Evolutionary conservation across 2,888 invertebrate species (phyloP).

Genomic region (Erebia epiphron): DNA sequence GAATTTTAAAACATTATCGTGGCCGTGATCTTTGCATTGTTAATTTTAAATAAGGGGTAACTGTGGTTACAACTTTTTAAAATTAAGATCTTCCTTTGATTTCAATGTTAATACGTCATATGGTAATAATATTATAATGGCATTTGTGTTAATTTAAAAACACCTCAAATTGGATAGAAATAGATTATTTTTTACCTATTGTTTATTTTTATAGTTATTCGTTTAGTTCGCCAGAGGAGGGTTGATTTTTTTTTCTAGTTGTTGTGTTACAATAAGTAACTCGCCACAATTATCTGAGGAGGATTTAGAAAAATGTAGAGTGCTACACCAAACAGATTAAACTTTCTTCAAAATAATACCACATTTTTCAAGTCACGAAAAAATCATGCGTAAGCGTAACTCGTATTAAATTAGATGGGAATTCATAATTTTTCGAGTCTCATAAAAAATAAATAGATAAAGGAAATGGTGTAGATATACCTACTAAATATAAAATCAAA

Average conservation of each 20-base stretch:
- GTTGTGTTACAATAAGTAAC: too few species aligned
- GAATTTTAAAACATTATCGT: constrained; percentile 6
- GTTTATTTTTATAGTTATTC: too few species aligned
- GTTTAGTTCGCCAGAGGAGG: too few species aligned
- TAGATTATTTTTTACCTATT: too few species aligned
- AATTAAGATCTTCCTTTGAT: constrained; percentile 2
- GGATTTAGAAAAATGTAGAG: too few species aligned
- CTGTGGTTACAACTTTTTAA: constrained; percentile 1
- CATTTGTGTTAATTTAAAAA: not conserved
- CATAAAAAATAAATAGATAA: constrained; percentile 7
- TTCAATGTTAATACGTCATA: not conserved
- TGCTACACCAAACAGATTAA: too few species aligned
- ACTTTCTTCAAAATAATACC: too few species aligned
- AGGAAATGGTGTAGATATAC: not conserved
- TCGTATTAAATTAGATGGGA: not conserved
- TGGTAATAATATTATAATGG: not conserved
- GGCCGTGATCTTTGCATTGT: constrained; percentile 16
- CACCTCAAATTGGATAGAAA: too few species aligned
- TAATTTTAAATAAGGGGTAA: constrained; percentile 12
- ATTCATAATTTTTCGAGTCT: not conserved
- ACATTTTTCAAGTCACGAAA: too few species aligned
- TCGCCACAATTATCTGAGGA: too few species aligned
- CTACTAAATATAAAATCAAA: constrained; percentile 13
- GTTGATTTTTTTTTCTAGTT: too few species aligned
- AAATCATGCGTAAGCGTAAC: not conserved